phyloP scores from a whole-genome alignment of 2,113 vertebrate genomes.

The Otis tarda region DNA sequence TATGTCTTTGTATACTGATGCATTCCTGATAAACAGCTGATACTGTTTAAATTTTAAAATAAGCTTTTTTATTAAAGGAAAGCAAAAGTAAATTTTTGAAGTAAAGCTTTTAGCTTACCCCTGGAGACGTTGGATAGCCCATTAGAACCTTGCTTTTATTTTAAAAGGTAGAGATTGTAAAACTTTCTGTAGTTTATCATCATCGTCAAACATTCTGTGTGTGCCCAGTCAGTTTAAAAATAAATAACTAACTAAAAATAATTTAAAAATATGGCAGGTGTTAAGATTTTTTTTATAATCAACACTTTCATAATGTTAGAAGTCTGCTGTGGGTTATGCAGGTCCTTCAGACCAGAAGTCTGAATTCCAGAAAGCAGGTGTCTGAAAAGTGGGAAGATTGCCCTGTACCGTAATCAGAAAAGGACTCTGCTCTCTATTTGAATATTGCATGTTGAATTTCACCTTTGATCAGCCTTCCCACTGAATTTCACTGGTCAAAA shows the following conservation, averaged over 20 bases:
- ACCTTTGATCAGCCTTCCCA: constrained; percentile 42
- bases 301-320: not conserved
- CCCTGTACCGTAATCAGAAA: not conserved
- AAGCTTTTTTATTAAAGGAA: not conserved
- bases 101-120: not conserved
- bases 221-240: not conserved
- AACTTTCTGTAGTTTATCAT: not conserved
- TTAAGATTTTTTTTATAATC: not conserved
- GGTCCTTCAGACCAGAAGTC: constrained; percentile 2
- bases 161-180: not conserved
- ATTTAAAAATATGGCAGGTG: not conserved
- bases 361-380: constrained; percentile 26
- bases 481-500: not conserved
- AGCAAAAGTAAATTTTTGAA: not conserved
- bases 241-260: not conserved
- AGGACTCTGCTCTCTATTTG: constrained; percentile 40
- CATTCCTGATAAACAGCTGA: not conserved
- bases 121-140: not conserved
- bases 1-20: not conserved
- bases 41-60: not conserved
- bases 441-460: not conserved
- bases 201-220: not conserved
- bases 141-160: not conserved
- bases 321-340: not conserved
- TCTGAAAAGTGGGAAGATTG: not conserved